Base-by-base conservation (phyloP, 1,140 invertebrate genomes). In the Theocolax elegans region DNA sequence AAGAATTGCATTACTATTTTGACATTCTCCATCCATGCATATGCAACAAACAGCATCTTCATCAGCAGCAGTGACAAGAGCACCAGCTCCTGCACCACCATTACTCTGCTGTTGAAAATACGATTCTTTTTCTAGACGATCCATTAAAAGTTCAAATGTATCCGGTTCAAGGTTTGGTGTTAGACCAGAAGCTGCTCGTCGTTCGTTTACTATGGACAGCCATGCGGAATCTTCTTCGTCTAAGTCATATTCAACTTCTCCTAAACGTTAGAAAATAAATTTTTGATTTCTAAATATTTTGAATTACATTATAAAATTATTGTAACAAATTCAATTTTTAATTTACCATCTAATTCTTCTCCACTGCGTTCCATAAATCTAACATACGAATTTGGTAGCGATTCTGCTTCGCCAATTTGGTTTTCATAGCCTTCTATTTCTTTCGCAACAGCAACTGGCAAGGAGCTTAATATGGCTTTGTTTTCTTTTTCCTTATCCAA, bases 1-100 rank as follows among this genome's bases (percentile, higher is more conserved):
- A 35, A 99, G 88, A 69, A 91, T 90, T 23, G 88, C 87, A 84
- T 99, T 99, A 69, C 94, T 95, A 81, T 98, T 98, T 79, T 97
- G 94, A 85, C 97, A 99, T 81, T 99, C 97, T 12, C 97, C 97
- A 77, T 94, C 93, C 90, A 94, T 92, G 75, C 93, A 95, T 75
- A 99, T 98, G 79, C 95, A 98, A 83, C 98, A 99, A 0, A 99
- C 97, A 13, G 97, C 97, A 88, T 99, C 97, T 80, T 99, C 97
- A 81, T 98, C 96, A 15, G 97, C 95, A 9, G 94, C 92, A 4
- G 91, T 72, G 19, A 42, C 63, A 15, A 72, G 35, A 4, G 53
- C 54, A 10, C 94, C 91, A 3, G 91, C 87, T 40, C 90, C 89
- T 49, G 90, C 89, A 25, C 87, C 86, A 0, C 85, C 83, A 31